Percentiles rank a stretch among this genome's conserved stretches.
phyloP scores from a whole-genome alignment of 1,140 invertebrate species.

The Lanistes nyassanus region DNA sequence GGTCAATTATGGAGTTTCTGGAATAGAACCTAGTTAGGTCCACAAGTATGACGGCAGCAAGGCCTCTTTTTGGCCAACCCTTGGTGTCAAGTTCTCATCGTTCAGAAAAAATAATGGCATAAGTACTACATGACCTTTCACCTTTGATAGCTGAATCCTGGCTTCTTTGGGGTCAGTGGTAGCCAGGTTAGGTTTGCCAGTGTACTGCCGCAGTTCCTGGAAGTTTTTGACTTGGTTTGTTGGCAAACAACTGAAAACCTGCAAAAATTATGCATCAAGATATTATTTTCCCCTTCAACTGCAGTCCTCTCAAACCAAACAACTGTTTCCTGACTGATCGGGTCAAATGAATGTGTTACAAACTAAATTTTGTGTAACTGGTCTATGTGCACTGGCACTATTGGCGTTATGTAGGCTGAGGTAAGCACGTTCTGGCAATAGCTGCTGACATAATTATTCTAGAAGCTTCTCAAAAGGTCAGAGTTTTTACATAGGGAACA shows the following conservation, averaged over 20 bases:
- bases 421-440: too few species aligned
- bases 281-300: too few species aligned
- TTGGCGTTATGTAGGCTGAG: too few species aligned
- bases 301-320: too few species aligned
- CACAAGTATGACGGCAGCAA: conserved; percentile 68
- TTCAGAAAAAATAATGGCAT: conserved; percentile 85
- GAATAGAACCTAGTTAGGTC: conserved; percentile 60
- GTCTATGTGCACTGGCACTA: too few species aligned
- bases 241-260: conserved; percentile 86
- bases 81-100: conserved; percentile 82
- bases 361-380: too few species aligned
- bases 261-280: conserved; percentile 14
- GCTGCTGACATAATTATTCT: too few species aligned
- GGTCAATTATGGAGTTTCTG: too few species aligned
- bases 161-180: conserved; percentile 77
- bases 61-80: conserved; percentile 81
- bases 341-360: too few species aligned
- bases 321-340: too few species aligned
- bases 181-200: conserved; percentile 75
- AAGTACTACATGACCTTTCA: conserved; percentile 84
- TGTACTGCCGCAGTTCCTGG: conserved; percentile 77
- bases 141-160: conserved; percentile 76
- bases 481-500: too few species aligned
- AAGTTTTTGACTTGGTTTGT: conserved; percentile 82
- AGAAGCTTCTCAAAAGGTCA: too few species aligned